phyloP scores from a whole-genome alignment of 2,797 vertebrate species.

The Rhabdophis nuchalis region DNA sequence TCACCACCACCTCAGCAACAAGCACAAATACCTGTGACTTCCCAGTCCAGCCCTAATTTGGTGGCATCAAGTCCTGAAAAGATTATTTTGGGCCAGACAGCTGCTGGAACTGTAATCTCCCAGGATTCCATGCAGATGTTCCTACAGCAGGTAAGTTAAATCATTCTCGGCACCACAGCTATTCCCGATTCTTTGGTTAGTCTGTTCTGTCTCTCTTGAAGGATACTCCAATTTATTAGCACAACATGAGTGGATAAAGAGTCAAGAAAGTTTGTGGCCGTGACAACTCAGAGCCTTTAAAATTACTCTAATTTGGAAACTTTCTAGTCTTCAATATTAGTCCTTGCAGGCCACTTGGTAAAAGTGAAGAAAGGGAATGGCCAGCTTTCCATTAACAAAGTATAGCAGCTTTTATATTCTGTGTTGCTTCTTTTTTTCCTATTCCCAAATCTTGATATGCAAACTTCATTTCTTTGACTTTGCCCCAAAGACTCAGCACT shows the following conservation, averaged over 20 bases:
- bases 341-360: not conserved
- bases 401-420: not conserved
- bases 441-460: not conserved
- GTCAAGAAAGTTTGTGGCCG: not conserved
- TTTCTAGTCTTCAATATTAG: not conserved
- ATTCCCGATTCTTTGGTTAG: not conserved
- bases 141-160: slow-evolving; percentile 86
- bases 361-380: not conserved
- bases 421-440: not conserved
- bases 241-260: not conserved
- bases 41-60: slow-evolving; percentile 68
- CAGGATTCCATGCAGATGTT: slow-evolving; percentile 94
- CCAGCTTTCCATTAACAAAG: not conserved
- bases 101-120: slow-evolving; percentile 81
- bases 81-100: slow-evolving; percentile 80
- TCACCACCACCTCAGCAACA: slow-evolving; percentile 68
- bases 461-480: not conserved
- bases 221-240: not conserved
- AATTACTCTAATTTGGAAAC: not conserved
- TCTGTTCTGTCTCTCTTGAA: not conserved
- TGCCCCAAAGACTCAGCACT: not conserved
- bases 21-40: slow-evolving; percentile 40
- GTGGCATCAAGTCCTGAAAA: slow-evolving; percentile 80
- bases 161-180: not conserved
- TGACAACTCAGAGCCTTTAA: not conserved